Base-by-base conservation (phyloP, 2,888 invertebrate genomes). In the Koerneria pararmatus region DNA sequence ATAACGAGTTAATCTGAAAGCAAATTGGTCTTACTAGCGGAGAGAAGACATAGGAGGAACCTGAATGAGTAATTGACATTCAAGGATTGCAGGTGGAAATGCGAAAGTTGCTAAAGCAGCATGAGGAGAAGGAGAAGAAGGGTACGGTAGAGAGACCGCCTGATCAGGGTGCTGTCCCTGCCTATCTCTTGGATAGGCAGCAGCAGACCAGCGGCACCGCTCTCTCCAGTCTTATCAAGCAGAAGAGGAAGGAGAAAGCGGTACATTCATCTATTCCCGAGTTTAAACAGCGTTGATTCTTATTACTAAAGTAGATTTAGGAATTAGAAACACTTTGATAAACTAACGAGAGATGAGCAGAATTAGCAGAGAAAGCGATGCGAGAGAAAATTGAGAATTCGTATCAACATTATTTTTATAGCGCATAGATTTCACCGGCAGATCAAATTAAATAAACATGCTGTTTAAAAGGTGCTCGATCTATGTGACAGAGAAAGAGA, bases 161-260 rank as follows among this genome's bases (percentile, higher is more conserved):
- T 0, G 88, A 91, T 0, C 92, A 93, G 83, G 95, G 94, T 48
- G 97, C 95, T 0, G 84, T 95, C 61, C 97, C 98, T 0, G 92
- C 92, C 0, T 98, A 97, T 85, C 88, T 99, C n/a, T 87, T 99
- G 65, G 98, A 99, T 87, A 89, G 98, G 86, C 93, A 97, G 86
- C 90, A 92, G 5, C 93, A 95, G 83, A 90, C 91, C 1, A 88
- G 92, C 54, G 94, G 95, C 1, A 98, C 97, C 85, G 91, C 97
- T 29, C 87, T 98, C 0, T 95, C 95, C 0, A 98, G 97, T 84
- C 95, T 95, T 92, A 94, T 98, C 71, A 98, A 98, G 86, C 97
- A 99, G 85, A 98, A 99, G 85, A 88, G 98, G 0, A 98, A 98
- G 85, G 98, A 99, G 84, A 98, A 99, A 83, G 95, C 95, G 65